Percentiles rank a stretch among this genome's conserved stretches.
phyloP scores from a whole-genome alignment of 2,888 invertebrate genomes.

The Villa cingulata region DNA sequence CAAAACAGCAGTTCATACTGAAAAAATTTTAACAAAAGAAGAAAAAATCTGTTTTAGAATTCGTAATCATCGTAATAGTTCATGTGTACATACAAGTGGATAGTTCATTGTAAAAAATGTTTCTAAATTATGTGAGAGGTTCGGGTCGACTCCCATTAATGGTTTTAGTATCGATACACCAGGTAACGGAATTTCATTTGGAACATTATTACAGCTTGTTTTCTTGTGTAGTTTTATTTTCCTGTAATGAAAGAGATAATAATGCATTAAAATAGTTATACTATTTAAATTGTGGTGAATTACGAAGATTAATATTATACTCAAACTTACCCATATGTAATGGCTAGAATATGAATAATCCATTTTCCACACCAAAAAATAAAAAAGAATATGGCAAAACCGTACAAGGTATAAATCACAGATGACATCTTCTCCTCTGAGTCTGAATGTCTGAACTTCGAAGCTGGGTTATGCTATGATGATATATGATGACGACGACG shows the following conservation, averaged over 20 bases:
- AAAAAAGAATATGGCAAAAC: constrained; percentile 77
- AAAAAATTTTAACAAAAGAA: constrained; percentile 19
- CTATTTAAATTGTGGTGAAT: too few species aligned
- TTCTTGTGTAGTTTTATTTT: constrained; percentile 53
- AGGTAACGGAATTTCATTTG: constrained; percentile 63
- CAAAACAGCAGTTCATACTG: constrained; percentile 87
- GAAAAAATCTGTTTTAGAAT: neutral
- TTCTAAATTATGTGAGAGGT: constrained; percentile 80
- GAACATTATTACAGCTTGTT: constrained; percentile 51
- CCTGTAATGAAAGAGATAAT: too few species aligned
- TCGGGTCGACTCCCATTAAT: constrained; percentile 83
- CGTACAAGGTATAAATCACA: constrained; percentile 68
- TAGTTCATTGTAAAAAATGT: constrained; percentile 93
- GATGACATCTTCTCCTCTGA: constrained; percentile 25
- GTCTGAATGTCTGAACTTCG: too few species aligned
- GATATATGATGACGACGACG: too few species aligned
- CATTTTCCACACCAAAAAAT: constrained; percentile 79
- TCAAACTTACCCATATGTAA: constrained; percentile 62
- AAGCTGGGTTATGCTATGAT: too few species aligned
- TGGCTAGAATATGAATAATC: constrained; percentile 75
- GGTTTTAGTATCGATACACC: constrained; percentile 91
- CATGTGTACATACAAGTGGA: constrained; percentile 44
- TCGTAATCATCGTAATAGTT: too few species aligned
- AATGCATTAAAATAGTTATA: too few species aligned
- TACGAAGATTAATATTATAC: too few species aligned